These are phyloP conservation scores for Rhagologus leucostigma DNA, from an alignment of 2,113 vertebrate genomes.

Conservation along the genomic window DNA sequence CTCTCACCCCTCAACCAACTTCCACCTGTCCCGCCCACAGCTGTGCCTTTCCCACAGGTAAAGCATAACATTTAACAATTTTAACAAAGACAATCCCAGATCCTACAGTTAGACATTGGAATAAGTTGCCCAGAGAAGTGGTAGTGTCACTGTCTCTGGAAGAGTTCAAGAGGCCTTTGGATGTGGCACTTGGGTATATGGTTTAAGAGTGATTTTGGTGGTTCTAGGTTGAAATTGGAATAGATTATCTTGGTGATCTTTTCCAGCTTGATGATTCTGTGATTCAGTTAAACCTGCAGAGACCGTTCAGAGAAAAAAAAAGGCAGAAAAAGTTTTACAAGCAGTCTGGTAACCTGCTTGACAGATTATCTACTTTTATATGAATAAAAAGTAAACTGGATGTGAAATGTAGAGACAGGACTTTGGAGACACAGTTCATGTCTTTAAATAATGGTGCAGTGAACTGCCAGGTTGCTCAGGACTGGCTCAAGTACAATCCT, in stretches of 20 bases:
- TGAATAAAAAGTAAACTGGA: background rate
- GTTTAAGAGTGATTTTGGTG: background rate
- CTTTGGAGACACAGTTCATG: background rate
- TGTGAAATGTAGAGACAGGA: background rate
- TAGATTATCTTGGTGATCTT: background rate
- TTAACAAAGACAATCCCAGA: too few relatives aligned
- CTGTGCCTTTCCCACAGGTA: too few relatives aligned
- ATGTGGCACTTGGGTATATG: background rate
- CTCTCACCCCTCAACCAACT: too few relatives aligned
- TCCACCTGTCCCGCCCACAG: too few relatives aligned
- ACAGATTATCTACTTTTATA: background rate
- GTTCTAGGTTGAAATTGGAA: background rate
- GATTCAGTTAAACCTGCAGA: background rate
- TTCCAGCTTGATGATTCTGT: background rate
- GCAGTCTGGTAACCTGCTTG: background rate
- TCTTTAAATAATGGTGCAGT: background rate
- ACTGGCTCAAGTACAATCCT: background rate
- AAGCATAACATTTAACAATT: too few relatives aligned
- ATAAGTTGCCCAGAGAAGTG: background rate
- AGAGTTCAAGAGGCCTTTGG: background rate
- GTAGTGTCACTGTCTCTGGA: background rate
- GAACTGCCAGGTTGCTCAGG: background rate
- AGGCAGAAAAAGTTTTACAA: background rate
- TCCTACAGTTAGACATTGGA: background rate
- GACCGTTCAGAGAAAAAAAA: background rate